Percentiles rank a stretch among this genome's conserved stretches.
Conservation (phyloP, 2,797 vertebrate species). For the Halcyon leucocephala region DNA sequence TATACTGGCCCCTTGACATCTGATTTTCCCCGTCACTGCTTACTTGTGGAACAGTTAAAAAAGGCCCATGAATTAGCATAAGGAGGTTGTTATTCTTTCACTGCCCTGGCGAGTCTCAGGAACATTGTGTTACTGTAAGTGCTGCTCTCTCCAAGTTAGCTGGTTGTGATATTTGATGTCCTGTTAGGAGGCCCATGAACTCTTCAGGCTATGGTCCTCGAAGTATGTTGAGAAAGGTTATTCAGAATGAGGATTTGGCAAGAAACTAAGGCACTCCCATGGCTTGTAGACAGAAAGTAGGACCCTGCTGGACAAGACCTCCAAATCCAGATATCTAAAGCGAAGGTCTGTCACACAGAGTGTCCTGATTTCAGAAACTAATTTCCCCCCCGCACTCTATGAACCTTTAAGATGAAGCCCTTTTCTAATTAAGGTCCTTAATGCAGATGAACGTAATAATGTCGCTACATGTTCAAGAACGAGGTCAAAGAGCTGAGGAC, state of each 20-base stretch:
- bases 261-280: not conserved
- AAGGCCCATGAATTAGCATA: too few relatives aligned
- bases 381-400: not conserved
- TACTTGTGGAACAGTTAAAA: not conserved
- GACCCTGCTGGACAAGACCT: not conserved
- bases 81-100: not conserved
- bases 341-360: not conserved
- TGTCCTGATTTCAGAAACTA: not conserved
- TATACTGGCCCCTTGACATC: not conserved
- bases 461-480: not conserved
- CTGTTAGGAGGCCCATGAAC: not conserved
- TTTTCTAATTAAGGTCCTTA: not conserved
- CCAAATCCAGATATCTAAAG: not conserved
- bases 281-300: not conserved
- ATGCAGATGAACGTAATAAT: not conserved
- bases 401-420: not conserved
- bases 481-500: not conserved
- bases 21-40: not conserved
- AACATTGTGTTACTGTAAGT: not conserved
- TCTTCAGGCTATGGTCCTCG: not conserved
- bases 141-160: not conserved
- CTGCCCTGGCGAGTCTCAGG: too few relatives aligned
- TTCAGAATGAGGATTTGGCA: not conserved
- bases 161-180: not conserved
- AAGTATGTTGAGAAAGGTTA: not conserved